Evolutionary conservation across 2,797 vertebrate genomes (phyloP).

Genomic region (Buphagus erythrorhynchus): DNA sequence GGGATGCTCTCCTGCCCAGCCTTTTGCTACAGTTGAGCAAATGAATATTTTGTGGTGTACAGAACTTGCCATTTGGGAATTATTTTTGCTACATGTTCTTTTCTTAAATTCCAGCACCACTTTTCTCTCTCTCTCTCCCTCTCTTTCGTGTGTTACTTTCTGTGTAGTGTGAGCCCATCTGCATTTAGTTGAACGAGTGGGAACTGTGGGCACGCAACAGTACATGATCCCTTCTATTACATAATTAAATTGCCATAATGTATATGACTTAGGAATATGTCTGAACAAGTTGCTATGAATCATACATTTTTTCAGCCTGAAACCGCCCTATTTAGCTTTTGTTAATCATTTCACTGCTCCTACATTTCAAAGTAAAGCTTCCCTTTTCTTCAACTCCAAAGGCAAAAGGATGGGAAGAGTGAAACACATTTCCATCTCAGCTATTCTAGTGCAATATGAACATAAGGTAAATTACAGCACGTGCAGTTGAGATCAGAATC

Average conservation of each 20-base stretch:
- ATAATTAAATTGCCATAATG: constrained; percentile 45
- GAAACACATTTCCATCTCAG: not conserved
- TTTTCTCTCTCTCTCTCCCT: not conserved
- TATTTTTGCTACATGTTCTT: not conserved
- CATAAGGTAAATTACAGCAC: not conserved
- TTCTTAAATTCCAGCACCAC: not conserved
- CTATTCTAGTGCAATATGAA: not conserved
- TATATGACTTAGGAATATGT: constrained; percentile 27
- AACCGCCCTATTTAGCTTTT: constrained; percentile 39
- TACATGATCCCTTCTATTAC: constrained; percentile 45
- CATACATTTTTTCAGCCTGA: constrained; percentile 31
- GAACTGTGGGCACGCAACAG: constrained; percentile 15
- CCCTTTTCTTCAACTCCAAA: not conserved
- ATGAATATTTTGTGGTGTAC: not conserved
- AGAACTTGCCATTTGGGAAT: not conserved
- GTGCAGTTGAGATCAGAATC: constrained; percentile 21
- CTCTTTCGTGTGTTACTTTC: not conserved
- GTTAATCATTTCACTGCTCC: constrained; percentile 10
- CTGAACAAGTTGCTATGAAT: constrained; percentile 54
- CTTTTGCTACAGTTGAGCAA: not conserved
- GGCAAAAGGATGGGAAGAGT: not conserved
- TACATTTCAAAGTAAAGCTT: not conserved
- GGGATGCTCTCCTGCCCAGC: not conserved
- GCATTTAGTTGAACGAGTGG: constrained; percentile 10
- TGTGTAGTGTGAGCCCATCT: not conserved